A percentile compares a stretch with the other conserved stretches of the same genome.
Conservation (phyloP, 92 coral and sea anemone species). For the Porites rus region DNA sequence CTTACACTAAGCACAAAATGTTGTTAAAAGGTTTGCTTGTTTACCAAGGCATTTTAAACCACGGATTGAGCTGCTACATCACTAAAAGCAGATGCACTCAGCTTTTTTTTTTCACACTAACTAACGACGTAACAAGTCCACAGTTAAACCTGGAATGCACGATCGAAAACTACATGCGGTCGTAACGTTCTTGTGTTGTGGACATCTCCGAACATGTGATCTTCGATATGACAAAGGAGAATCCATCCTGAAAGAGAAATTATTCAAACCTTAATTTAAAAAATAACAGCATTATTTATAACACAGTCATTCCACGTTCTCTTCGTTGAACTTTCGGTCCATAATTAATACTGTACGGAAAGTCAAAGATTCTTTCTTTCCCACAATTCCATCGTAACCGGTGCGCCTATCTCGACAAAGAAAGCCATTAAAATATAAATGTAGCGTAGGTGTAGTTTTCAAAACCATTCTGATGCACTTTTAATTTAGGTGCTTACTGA, state of each 20-base stretch:
- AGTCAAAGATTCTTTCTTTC: no score
- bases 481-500: no score
- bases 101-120: background rate
- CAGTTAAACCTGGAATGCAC: no score
- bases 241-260: conserved; percentile 67
- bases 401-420: no score
- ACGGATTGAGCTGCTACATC: background rate
- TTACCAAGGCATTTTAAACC: no score
- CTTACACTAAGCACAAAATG: no score
- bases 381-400: no score
- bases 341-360: no score
- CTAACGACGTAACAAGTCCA: background rate
- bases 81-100: background rate
- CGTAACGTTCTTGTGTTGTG: conserved; percentile 39
- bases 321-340: background rate
- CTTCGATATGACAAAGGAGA: conserved; percentile 58
- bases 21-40: no score
- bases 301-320: background rate
- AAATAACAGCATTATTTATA: background rate
- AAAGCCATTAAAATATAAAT: no score
- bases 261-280: background rate
- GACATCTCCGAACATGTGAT: conserved; percentile 70
- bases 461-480: no score
- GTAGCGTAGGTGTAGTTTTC: no score
- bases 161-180: conserved; percentile 38